Evolutionary conservation across 2,888 invertebrate genomes (phyloP).

Genomic region (Andrena marginata): DNA sequence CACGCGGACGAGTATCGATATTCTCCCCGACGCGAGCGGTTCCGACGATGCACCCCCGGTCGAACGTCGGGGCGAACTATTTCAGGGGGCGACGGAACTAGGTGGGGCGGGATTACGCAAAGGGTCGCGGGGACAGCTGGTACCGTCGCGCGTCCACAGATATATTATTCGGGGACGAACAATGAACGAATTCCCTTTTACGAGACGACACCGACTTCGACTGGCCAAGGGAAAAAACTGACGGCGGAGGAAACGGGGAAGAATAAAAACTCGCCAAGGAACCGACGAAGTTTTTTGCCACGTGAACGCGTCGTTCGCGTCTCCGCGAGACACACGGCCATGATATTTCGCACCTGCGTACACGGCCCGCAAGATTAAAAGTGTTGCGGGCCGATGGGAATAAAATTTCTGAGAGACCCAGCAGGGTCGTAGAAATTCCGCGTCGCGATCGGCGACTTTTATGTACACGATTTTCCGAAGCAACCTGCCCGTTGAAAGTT

Average conservation of each 20-base stretch:
- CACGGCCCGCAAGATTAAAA: slow-evolving; percentile 13
- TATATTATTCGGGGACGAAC: slow-evolving; percentile 66
- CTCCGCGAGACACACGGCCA: not conserved
- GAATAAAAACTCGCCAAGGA: slow-evolving; percentile 46
- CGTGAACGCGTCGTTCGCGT: not conserved
- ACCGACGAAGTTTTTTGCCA: slow-evolving; percentile 25
- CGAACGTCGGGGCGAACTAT: slow-evolving; percentile 12
- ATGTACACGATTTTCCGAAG: not conserved
- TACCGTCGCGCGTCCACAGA: slow-evolving; percentile 35
- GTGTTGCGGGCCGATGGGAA: not conserved
- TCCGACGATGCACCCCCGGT: slow-evolving; percentile 10
- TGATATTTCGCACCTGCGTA: slow-evolving; percentile 20
- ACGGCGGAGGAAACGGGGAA: slow-evolving; percentile 24
- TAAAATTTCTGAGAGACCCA: not conserved
- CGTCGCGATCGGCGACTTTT: not conserved
- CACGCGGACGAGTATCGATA: slow-evolving; percentile 3
- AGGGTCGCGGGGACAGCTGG: slow-evolving; percentile 49
- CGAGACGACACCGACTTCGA: slow-evolving; percentile 36
- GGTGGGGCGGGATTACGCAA: slow-evolving; percentile 40
- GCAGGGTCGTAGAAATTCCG: not conserved
- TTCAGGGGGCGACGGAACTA: slow-evolving; percentile 4
- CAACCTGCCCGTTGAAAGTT: not conserved
- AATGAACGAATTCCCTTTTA: slow-evolving; percentile 62
- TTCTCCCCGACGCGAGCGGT: slow-evolving; percentile 11
- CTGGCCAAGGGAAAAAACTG: slow-evolving; percentile 5